Evolutionary conservation across 2,797 vertebrate genomes (phyloP).

Genomic region (Notolabrus celidotus): DNA sequence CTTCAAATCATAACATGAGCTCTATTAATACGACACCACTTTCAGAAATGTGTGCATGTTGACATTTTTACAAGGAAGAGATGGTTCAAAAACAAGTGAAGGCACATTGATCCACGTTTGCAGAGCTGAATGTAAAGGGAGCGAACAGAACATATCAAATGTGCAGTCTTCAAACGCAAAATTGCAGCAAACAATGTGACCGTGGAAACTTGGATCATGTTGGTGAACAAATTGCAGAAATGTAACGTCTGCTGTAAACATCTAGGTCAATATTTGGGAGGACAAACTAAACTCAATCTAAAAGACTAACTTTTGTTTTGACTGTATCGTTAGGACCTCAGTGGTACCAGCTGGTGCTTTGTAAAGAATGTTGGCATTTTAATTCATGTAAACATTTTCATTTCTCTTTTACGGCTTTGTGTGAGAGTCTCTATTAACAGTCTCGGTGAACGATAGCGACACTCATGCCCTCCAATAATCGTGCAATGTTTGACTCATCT

Average conservation of each 20-base stretch:
- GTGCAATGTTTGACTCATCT: constrained; percentile 88
- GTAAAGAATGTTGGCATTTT: constrained; percentile 81
- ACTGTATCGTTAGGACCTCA: constrained; percentile 85
- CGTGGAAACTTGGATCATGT: no score
- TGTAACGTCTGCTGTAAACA: constrained; percentile 24
- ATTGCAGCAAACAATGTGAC: not conserved
- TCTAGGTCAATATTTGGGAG: constrained; percentile 14
- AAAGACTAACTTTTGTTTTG: constrained; percentile 80
- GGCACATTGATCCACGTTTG: constrained; percentile 33
- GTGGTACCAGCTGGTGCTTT: constrained; percentile 81
- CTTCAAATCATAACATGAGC: constrained; percentile 57
- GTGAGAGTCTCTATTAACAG: constrained; percentile 83
- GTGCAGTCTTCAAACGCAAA: constrained; percentile 19
- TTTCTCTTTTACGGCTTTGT: constrained; percentile 74
- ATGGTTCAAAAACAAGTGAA: constrained; percentile 7
- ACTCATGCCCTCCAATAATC: constrained; percentile 84
- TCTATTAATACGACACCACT: constrained; percentile 47
- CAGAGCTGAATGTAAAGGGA: constrained; percentile 65
- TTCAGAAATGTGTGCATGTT: constrained; percentile 61
- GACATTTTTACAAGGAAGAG: constrained; percentile 37
- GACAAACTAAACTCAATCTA: constrained; percentile 16
- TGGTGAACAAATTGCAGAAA: constrained; percentile 28
- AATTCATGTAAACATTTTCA: constrained; percentile 63
- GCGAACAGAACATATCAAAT: constrained; percentile 43
- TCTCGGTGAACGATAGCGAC: constrained; percentile 69